Base-by-base conservation (phyloP, 2,797 vertebrate species). In the Urocyon cinereoargenteus region DNA sequence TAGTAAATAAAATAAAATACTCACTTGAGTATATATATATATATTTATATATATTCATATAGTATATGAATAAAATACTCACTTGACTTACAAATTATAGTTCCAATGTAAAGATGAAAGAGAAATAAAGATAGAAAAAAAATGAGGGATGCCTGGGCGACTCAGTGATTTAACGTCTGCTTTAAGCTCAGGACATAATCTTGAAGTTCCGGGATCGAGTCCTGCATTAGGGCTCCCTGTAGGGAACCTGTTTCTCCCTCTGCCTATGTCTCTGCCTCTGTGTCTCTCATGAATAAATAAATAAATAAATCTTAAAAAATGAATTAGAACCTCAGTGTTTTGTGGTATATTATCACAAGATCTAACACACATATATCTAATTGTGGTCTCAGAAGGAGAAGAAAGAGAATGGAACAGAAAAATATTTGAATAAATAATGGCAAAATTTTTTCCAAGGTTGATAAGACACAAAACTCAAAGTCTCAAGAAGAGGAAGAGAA, bases 31-130 rank as follows among this genome's bases (percentile, higher is more conserved):
- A n/a, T n/a, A n/a, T n/a, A n/a, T n/a, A n/a, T n/a, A n/a, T n/a
- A n/a, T n/a, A n/a, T n/a, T n/a, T n/a, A n/a, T n/a, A n/a, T n/a
- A n/a, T n/a, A n/a, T n/a, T n/a, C n/a, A n/a, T n/a, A 40, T 5
- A 87, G 36, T 45, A 78, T 91, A 24, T 79, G 86, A 64, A 55
- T 70, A 81, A 86, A 92, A 87, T 73, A 8, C 9, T 78, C 70
- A 82, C 24, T 84, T 55, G 36, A 92, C 83, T 94, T 88, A 14
- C 18, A 96, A 94, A 88, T 45, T 70, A 34, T 7, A 81, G 11
- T 62, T 92, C 24, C 36, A 83, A 72, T 45, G 5, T 59, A 94
- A 92, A 78, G 49, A 90, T 73, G 10, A 83, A 55, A 53, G 34
- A 84, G 84, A 45, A 61, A 82, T n/a, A 85, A 64, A 86, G 26